Base-by-base conservation (phyloP, 2,797 vertebrate genomes). In the Lindbergichthys nudifrons region DNA sequence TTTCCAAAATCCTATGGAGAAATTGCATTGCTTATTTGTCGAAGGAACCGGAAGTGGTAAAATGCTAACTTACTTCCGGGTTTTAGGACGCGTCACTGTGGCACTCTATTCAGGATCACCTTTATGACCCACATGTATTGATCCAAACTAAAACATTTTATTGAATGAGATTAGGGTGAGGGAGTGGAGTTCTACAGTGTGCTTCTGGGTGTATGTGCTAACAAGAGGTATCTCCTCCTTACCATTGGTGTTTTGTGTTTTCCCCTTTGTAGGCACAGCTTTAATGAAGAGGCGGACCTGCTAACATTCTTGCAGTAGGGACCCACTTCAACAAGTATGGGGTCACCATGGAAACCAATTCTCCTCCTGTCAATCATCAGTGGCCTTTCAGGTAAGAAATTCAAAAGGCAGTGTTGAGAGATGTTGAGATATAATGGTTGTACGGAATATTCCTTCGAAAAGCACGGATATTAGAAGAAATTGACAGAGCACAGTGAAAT, bases 341-440 rank as follows among this genome's bases (percentile, higher is more conserved):
- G 93, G 96, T 97, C 94, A 91, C 95, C 94, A 94, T 97, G 97
- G 97, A 97, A 95, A 97, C 92, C 96, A 76, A 89, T 97, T 91
- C 93, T 98, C 70, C 86, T 97, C 89, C 93, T 98, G 90, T 97
- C 96, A 87, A 81, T 97, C 92, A 94, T 95, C 89, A 94, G 93
- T 83, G 95, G 92, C 94, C 94, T 98, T 95, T 96, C 97, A 97
- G 97, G 97, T 99, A 97, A 92, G 92, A 74, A 65, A 89, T 78
- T 64, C 39, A 58, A 65, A 61, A 50, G 65, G 56, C 50, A 10
- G 47, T 59, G 16, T 60, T 74, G 16, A 66, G n/a, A 65, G 48
- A 61, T 61, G 52, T 65, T 48, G 10, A 21, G 64, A 9, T 41
- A 18, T 70, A 30, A 59, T 45, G 21, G 68, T 51, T 45, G 6